Base-by-base conservation (phyloP, 2,888 invertebrate genomes). In the Asteroscopus sphinx region DNA sequence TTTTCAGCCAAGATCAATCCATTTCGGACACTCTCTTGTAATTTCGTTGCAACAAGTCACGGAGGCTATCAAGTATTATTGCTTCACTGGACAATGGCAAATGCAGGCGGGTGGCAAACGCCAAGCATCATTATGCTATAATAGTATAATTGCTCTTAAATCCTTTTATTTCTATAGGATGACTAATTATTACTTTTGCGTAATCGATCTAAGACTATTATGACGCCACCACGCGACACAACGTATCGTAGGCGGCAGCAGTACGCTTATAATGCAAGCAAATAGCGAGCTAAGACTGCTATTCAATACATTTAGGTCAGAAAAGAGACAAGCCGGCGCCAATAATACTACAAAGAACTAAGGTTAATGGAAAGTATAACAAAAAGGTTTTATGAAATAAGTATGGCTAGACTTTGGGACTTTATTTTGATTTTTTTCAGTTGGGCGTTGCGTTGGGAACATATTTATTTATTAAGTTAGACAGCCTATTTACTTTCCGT, bases 291-390 rank as follows among this genome's bases (percentile, higher is more conserved):
- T 33, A 55, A 56, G 53, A 51, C 45, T 28, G 39, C 32, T n/a
- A 59, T 72, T 66, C 40, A 54, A 59, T 52, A 51, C 62, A 66
- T 70, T 59, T 54, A 59, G 75, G 75, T 72, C 70, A 73, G 41
- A 47, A 42, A 26, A 52, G 45, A 74, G 75, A 74, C 71, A 56
- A 62, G 41, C 17, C 2, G 72, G 55, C 67, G 59, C 55, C 75
- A 40, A 48, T 36, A 42, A 28, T 46, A 41, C 32, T 28, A 66
- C 52, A 54, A 52, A 39, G 41, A 21, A 45, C 13, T 49, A 37
- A 40, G 7, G 54, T 32, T 55, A 42, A 55, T 42, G 41, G 35
- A 56, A 44, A 56, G 35, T 51, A 47, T 16, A 32, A 21, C 13
- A 54, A 41, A 53, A 63, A 53, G 56, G 57, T 51, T 69, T 68